phyloP scores from a whole-genome alignment of 2,113 vertebrate species.

The Hipposideros armiger region DNA sequence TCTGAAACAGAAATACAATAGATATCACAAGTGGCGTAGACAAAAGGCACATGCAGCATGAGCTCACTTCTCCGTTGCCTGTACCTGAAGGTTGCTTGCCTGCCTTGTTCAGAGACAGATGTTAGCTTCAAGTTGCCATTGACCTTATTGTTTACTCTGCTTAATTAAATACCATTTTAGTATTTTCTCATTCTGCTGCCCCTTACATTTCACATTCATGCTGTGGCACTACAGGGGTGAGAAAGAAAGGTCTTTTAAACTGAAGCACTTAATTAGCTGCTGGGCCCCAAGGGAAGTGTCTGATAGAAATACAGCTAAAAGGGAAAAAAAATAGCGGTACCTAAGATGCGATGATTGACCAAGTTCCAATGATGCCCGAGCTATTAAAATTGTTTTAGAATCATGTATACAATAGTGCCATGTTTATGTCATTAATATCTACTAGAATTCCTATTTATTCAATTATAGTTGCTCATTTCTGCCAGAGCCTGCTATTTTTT shows the following conservation, averaged over 20 bases:
- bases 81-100: background rate
- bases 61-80: background rate
- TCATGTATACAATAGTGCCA: background rate
- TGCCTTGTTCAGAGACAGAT: background rate
- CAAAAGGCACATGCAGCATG: background rate
- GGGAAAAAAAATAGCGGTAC: background rate
- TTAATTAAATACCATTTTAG: conserved; percentile 53
- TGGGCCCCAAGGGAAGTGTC: background rate
- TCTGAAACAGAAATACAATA: background rate
- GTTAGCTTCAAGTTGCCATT: conserved; percentile 41
- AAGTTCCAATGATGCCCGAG: background rate
- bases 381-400: background rate
- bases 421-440: background rate
- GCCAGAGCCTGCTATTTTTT: background rate
- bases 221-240: background rate
- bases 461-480: background rate
- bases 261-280: conserved; percentile 65
- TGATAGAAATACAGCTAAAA: conserved; percentile 49
- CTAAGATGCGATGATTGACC: background rate
- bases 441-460: background rate
- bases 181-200: conserved; percentile 47
- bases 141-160: conserved; percentile 63
- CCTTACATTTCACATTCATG: background rate
- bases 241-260: conserved; percentile 51
- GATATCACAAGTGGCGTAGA: background rate